These are phyloP conservation scores for Telenomus remus DNA, from an alignment of 1,140 invertebrate genomes.

Conservation along the genomic window DNA sequence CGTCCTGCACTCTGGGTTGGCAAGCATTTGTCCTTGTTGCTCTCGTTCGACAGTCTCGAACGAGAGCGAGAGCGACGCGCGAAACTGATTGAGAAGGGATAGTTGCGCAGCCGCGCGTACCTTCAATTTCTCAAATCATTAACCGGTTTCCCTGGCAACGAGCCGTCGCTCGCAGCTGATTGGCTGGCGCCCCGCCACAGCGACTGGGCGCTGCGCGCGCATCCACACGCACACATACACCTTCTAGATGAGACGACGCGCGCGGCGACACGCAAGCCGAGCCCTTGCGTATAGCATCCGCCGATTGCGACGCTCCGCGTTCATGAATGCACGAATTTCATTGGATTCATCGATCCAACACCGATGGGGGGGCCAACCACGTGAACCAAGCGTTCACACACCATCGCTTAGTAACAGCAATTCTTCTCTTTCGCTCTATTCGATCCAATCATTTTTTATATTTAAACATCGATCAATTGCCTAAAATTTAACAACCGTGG, in stretches of 20 bases:
- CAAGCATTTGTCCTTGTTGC: slow-evolving; percentile 6
- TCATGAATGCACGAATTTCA: slow-evolving; percentile 47
- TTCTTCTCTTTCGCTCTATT: too few species aligned
- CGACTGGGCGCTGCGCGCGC: slow-evolving; percentile 32
- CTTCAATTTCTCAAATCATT: slow-evolving; percentile 75
- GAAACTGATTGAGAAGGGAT: too few species aligned
- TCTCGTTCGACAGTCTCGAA: background rate
- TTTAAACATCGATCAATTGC: too few species aligned
- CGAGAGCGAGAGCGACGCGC: slow-evolving; percentile 12
- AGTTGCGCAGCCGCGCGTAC: slow-evolving; percentile 51
- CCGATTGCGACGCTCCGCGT: slow-evolving; percentile 4
- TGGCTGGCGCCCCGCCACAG: slow-evolving; percentile 63
- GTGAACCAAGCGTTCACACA: slow-evolving; percentile 1
- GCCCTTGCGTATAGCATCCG: slow-evolving; percentile 13
- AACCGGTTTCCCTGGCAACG: slow-evolving; percentile 75
- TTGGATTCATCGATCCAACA: slow-evolving; percentile 52
- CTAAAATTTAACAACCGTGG: too few species aligned
- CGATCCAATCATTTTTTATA: too few species aligned
- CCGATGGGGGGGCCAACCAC: slow-evolving; percentile 18
- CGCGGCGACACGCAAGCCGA: slow-evolving; percentile 31
- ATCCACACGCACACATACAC: slow-evolving; percentile 26
- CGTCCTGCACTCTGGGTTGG: slow-evolving; percentile 30
- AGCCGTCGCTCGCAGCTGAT: slow-evolving; percentile 65
- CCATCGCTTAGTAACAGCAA: background rate
- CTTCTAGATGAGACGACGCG: background rate